Base-by-base conservation (phyloP, 2,797 vertebrate genomes). In the Glossophaga mutica region DNA sequence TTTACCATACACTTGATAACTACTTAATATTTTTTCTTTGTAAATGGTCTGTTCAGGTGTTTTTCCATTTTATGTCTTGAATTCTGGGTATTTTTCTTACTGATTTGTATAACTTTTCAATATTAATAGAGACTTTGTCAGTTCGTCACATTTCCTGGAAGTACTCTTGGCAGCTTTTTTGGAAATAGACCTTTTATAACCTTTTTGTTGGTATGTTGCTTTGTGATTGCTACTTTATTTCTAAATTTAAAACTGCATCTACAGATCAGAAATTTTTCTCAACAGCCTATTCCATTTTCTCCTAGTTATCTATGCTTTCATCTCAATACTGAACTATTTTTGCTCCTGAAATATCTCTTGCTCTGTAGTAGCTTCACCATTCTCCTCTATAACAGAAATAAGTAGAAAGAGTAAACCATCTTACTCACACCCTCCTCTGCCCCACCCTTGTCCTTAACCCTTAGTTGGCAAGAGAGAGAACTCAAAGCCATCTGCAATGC, bases 171-270 rank as follows among this genome's bases (percentile, higher is more conserved):
- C 91, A 97, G 93, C n/a, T 79, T 88, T 94, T 94, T 96, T 95
- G 65, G 57, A 96, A 94, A 87, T 39, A 92, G 85, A 89, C 71
- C 97, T 96, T 97, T 94, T 94, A 94, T 94, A 96, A 84, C 70
- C 93, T 91, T 97, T 97, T 89, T 97, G 96, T 97, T 97, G 95
- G 86, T 97, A 79, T 78, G 74, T 94, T 96, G 65, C 84, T 96
- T 95, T 96, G 79, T 93, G 81, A 91, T 87, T 91, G 52, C 95
- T 93, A 94, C 87, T 97, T 97, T 97, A 94, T 95, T 96, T 95
- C 94, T 96, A 96, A 94, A 96, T 97, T 95, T 97, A 96, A 95
- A 96, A 93, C 87, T 90, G 52, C 92, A 97, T 34, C 79, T 89
- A 91, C 93, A 87, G 91, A 96, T 97, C 87, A 96, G 83, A 91